Base-by-base conservation (phyloP, 2,113 vertebrate genomes). In the Progne subis region DNA sequence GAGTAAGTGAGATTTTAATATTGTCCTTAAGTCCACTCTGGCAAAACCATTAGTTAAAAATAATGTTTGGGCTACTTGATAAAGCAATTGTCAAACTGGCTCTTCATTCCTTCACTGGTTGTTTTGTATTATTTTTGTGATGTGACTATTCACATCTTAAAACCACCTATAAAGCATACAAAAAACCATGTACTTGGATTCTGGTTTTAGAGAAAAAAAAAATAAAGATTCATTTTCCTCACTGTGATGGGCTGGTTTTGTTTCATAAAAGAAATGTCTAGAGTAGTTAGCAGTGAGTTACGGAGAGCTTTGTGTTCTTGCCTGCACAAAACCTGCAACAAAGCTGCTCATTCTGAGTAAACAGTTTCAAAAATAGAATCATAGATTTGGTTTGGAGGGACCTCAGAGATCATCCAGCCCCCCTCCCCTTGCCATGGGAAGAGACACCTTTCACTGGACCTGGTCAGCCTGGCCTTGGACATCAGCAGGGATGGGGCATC, bases 211-310 rank as follows among this genome's bases (percentile, higher is more conserved):
- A 95, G 67, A 89, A 95, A 91, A 92, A 43, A 65, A 65, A 74
- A 95, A 90, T 91, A 92, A 97, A 97, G 90, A 77, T 59, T 86
- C 9, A 2, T 95, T 97, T 97, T 96, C 90, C 75, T 94, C 69
- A 41, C 13, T 53, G 61, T 53, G 61, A 91, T 61, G 83, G 76
- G 71, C 93, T 96, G 88, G 9, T 67, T 97, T 93, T 97, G 68
- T 97, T 97, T 97, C 53, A 31, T 96, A 34, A 67, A 56, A 49
- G 37, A 53, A 28, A 14, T 5, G n/a, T 86, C 2, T 0, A 71
- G 70, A 83, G 23, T 52, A 88, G 49, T 39, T 68, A 60, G 49
- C 39, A 31, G 64, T 57, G 49, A 61, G 37, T 69, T 91, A 11
- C 0, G 41, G 82, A 57, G 24, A 28, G 39, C 24, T 31, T 49